Base-by-base conservation (phyloP, 2,888 invertebrate genomes). In the Epirrhoe alternata region DNA sequence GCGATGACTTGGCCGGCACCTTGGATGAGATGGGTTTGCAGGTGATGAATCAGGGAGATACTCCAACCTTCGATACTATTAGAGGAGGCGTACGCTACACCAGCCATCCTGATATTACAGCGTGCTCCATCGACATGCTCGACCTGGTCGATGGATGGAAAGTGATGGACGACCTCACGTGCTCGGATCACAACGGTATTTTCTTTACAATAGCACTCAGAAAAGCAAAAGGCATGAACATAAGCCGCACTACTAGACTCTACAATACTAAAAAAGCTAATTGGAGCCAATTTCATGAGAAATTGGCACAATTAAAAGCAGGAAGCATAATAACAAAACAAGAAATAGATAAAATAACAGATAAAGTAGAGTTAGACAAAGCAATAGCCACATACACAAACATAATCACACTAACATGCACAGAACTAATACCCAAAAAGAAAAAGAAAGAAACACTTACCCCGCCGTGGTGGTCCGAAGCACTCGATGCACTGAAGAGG, bases 271-370 rank as follows among this genome's bases (percentile, higher is more conserved):
- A 50, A 24, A 50, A 50, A 8, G 50, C 50, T 7, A 17, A 50
- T 50, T 50, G 50, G 50, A 50, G 17, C 24, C 58, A 50, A 10
- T 50, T 50, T 50, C 24, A 24, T 50, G 50, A 50, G 50, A 50
- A 64, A 64, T 52, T 58, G 57, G 58, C 57, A 58, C 62, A 56
- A 56, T 45, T 45, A 14, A n/a, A 14, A 45, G 10, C 5, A 14
- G 45, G 1, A 14, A 45, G n/a, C 4, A 0, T 14, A 45, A 45
- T 45, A n/a, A 45, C 5, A 5, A 45, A 45, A 45, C 7, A 1
- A 14, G 45, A 45, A 45, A 45, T 45, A 45, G 45, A 14, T 1
- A 14, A 14, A 14, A 45, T 45, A 14, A n/a, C n/a, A 5, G 14
- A 14, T 4, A 45, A 45, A 45, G 14, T 4, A 45, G 6, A 45